phyloP scores from a whole-genome alignment of 1,140 invertebrate genomes.

The Solen grandis region DNA sequence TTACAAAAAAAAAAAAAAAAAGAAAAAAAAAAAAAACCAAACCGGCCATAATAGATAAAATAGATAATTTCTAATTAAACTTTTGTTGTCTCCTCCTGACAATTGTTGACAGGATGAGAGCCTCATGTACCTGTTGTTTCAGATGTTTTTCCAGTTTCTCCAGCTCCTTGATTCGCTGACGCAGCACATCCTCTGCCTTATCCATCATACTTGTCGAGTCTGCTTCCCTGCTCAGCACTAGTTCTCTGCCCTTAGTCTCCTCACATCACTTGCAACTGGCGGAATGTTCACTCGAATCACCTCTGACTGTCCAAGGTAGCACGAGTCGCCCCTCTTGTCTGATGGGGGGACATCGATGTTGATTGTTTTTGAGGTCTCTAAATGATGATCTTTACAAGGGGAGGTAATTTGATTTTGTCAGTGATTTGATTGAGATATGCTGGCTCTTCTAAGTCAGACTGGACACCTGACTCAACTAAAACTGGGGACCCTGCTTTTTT shows the following conservation, averaged over 20 bases:
- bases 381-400: background rate
- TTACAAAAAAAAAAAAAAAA: too few species aligned
- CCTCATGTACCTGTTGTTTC: constrained; percentile 76
- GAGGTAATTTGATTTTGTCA: too few species aligned
- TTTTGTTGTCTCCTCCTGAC: too few species aligned
- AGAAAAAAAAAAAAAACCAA: too few species aligned
- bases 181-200: constrained; percentile 76
- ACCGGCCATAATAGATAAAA: too few species aligned
- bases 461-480: constrained; percentile 30
- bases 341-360: constrained; percentile 46
- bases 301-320: constrained; percentile 51
- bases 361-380: constrained; percentile 48
- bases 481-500: too few species aligned
- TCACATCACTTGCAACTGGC: too few species aligned
- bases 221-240: too few species aligned
- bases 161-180: constrained; percentile 75
- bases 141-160: constrained; percentile 77
- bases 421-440: too few species aligned
- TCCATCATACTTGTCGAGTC: constrained; percentile 63
- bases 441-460: constrained; percentile 16
- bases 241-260: too few species aligned
- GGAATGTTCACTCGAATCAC: constrained; percentile 51
- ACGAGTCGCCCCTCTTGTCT: constrained; percentile 22
- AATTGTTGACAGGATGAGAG: too few species aligned
- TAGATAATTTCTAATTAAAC: too few species aligned